Evolutionary conservation across 2,888 invertebrate species (phyloP).

Genomic region (Metalampra italica): DNA sequence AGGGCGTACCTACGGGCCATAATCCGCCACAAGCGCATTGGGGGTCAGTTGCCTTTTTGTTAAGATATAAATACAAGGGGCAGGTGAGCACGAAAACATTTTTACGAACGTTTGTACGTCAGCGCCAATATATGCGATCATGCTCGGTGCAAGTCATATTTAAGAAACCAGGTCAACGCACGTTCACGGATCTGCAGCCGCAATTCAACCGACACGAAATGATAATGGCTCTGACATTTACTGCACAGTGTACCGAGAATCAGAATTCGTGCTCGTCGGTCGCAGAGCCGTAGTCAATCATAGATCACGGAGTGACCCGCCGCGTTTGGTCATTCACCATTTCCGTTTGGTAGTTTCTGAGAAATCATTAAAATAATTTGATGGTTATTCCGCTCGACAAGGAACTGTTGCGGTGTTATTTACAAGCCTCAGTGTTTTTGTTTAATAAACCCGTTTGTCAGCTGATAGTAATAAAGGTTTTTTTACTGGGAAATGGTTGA

Average conservation of each 20-base stretch:
- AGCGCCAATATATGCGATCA: not conserved
- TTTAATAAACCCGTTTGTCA: not conserved
- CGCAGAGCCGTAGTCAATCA: constrained; percentile 42
- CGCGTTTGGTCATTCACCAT: constrained; percentile 10
- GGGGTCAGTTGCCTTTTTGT: too few species aligned
- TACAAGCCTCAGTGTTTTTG: not conserved
- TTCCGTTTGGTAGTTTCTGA: constrained; percentile 5
- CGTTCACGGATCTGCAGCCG: constrained; percentile 51
- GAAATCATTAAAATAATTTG: not conserved
- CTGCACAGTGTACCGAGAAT: constrained; percentile 31
- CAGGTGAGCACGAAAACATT: too few species aligned
- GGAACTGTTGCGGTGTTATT: not conserved
- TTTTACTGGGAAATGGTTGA: constrained; percentile 25
- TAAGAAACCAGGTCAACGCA: constrained; percentile 47
- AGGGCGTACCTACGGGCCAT: too few species aligned
- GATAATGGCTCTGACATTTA: constrained; percentile 53
- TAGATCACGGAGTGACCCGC: constrained; percentile 46
- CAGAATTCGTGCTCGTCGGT: constrained; percentile 42
- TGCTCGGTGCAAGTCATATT: constrained; percentile 14
- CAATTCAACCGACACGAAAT: constrained; percentile 45
- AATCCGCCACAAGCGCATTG: too few species aligned
- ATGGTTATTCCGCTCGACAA: not conserved
- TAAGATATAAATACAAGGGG: too few species aligned
- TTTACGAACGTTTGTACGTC: too few species aligned
- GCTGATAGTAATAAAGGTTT: constrained; percentile 18